Conservation (phyloP, 2,797 vertebrate species). For the Falco rusticolus region DNA sequence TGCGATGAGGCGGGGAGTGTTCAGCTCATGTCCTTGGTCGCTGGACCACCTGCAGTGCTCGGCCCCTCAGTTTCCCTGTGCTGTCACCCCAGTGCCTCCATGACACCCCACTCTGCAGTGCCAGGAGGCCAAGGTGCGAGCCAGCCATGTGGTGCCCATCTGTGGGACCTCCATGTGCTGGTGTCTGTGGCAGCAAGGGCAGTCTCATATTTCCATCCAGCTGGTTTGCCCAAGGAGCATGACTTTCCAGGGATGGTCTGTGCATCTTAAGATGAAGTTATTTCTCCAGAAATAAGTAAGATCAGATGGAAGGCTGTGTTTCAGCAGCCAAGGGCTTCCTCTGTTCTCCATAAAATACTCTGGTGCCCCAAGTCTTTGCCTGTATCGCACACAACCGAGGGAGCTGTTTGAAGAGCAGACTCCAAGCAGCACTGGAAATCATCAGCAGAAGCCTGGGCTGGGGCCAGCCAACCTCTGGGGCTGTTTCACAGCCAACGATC, state of each 20-base stretch:
- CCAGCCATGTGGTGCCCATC: fast-evolving
- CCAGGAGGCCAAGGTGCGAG: neutral
- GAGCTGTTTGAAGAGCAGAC: neutral
- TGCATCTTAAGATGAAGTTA: neutral
- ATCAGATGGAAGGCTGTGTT: neutral
- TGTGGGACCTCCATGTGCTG: neutral
- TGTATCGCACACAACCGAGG: neutral
- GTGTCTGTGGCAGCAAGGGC: neutral
- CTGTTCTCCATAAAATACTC: neutral
- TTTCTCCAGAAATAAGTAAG: neutral
- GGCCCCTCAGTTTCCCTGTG: neutral
- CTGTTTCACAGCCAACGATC: neutral
- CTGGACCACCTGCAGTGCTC: neutral
- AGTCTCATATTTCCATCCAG: neutral
- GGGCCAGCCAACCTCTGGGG: neutral
- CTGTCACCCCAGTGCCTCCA: neutral
- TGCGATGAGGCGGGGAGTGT: neutral
- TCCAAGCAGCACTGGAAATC: neutral
- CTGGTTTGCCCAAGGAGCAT: neutral
- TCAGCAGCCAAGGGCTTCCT: neutral
- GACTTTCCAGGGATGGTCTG: no score
- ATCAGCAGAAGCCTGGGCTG: neutral
- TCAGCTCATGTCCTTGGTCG: neutral
- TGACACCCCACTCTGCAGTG: fast-evolving
- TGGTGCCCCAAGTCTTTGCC: neutral